phyloP scores from a whole-genome alignment of 2,797 vertebrate genomes.

The Loriculus beryllinus region DNA sequence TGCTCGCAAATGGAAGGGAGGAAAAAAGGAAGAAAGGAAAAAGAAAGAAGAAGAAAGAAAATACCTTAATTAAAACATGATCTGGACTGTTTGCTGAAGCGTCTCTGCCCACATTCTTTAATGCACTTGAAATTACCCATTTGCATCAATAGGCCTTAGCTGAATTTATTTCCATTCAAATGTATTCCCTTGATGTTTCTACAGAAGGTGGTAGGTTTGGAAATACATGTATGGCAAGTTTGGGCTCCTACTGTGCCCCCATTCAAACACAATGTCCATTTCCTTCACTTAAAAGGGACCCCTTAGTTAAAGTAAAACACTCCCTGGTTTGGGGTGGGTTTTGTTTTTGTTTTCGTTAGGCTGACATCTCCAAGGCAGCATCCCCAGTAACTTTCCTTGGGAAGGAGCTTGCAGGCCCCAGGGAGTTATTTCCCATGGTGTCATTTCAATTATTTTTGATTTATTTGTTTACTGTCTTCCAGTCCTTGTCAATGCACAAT shows the following conservation, averaged over 20 bases:
- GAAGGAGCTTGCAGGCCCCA: constrained; percentile 5
- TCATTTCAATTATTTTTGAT: constrained; percentile 41
- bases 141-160: constrained; percentile 54
- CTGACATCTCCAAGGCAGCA: constrained; percentile 18
- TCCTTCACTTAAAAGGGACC: constrained; percentile 53
- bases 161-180: constrained; percentile 62
- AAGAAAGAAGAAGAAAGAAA: constrained; percentile 9
- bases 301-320: constrained; percentile 28
- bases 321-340: constrained; percentile 1
- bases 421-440: constrained; percentile 34
- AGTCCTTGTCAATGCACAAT: constrained; percentile 34
- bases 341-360: constrained; percentile 30
- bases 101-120: constrained; percentile 32
- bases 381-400: constrained; percentile 40
- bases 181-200: constrained; percentile 62
- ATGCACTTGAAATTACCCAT: constrained; percentile 60
- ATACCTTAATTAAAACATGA: constrained; percentile 66
- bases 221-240: constrained; percentile 52
- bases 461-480: constrained; percentile 55
- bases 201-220: constrained; percentile 54
- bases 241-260: constrained; percentile 32
- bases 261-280: constrained; percentile 58
- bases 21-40: neutral
- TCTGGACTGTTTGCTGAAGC: constrained; percentile 58
- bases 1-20: neutral